phyloP scores from a whole-genome alignment of 2,888 invertebrate genomes.

The Miltochrista miniata region DNA sequence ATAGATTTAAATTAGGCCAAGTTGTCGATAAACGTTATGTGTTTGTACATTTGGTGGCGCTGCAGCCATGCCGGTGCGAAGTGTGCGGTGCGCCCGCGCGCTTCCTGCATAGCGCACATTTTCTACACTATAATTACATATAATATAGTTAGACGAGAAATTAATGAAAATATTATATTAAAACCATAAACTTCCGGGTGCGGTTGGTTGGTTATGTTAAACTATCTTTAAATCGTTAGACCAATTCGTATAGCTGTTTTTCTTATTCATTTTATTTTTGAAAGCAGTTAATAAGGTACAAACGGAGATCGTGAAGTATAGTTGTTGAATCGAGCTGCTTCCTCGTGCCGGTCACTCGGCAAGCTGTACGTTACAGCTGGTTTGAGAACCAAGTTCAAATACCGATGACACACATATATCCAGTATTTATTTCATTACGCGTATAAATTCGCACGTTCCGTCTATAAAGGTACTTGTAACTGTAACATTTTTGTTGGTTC shows the following conservation, averaged over 20 bases:
- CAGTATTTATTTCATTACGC: background rate
- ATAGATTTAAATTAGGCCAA: slow-evolving; percentile 21
- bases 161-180: background rate
- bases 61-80: background rate
- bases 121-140: background rate
- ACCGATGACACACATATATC: background rate
- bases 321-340: too few relatives aligned
- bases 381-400: background rate
- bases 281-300: too few relatives aligned
- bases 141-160: slow-evolving; percentile 1
- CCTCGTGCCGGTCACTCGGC: background rate
- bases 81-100: slow-evolving; percentile 4
- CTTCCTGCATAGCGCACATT: background rate
- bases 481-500: too few relatives aligned
- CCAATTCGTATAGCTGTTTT: too few relatives aligned
- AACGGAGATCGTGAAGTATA: too few relatives aligned
- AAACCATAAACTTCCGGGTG: background rate
- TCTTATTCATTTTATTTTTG: too few relatives aligned
- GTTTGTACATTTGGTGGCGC: background rate
- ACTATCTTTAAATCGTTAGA: too few relatives aligned
- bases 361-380: background rate
- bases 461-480: background rate
- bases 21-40: slow-evolving; percentile 18
- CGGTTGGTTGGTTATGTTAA: too few relatives aligned
- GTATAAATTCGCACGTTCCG: too few relatives aligned